Conservation (phyloP, 2,797 vertebrate species). For the Cyclopterus lumpus region DNA sequence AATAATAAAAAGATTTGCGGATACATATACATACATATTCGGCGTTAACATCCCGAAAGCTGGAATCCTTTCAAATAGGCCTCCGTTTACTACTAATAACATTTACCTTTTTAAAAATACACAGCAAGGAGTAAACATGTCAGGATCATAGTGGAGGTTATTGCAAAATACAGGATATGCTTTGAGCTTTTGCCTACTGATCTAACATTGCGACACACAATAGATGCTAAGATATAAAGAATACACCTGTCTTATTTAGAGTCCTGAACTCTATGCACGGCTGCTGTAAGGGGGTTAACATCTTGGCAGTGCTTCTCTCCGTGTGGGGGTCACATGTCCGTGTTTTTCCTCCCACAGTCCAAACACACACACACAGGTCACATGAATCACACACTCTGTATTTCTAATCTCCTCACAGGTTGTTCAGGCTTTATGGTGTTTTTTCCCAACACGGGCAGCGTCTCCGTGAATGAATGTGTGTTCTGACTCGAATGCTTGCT, state of each 20-base stretch:
- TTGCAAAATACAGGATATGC: background rate
- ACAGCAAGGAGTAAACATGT: background rate
- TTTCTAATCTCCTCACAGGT: slow-evolving; percentile 58
- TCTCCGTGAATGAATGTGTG: slow-evolving; percentile 29
- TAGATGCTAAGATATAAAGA: background rate
- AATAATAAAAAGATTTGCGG: too few relatives aligned
- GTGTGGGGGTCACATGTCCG: slow-evolving; percentile 61
- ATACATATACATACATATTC: too few relatives aligned
- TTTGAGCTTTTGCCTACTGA: too few relatives aligned
- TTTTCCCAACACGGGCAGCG: slow-evolving; percentile 39
- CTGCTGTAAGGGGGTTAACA: slow-evolving; percentile 7
- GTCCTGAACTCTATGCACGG: background rate
- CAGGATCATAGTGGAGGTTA: background rate
- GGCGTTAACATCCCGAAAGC: background rate
- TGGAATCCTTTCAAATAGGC: background rate
- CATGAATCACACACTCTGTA: slow-evolving; percentile 62
- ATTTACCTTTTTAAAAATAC: background rate
- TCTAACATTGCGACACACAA: too few relatives aligned
- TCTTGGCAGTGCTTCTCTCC: slow-evolving; percentile 16
- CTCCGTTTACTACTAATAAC: background rate
- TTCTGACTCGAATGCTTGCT: slow-evolving; percentile 20
- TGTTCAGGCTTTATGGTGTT: slow-evolving; percentile 55
- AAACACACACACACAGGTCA: slow-evolving; percentile 54
- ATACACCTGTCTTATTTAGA: slow-evolving; percentile 12
- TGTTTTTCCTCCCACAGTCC: slow-evolving; percentile 38